Evolutionary conservation across 2,888 invertebrate genomes (phyloP), one percentile per base, ranked within the genome.

Genomic region (Macaria notata): DNA sequence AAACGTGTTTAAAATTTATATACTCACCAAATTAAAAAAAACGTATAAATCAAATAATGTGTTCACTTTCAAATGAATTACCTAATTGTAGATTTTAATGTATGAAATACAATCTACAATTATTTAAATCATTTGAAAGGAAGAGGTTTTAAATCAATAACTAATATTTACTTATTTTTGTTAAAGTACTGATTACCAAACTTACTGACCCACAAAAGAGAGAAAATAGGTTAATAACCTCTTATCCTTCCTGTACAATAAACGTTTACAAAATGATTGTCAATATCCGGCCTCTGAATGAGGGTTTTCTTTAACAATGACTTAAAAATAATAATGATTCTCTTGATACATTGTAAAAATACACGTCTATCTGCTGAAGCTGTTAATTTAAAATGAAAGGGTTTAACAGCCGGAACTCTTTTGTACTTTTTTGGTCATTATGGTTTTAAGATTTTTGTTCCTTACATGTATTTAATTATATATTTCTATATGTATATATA

Each of bases 221-320:
- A 41, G 31, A 49, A 54, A 41, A 44, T 50, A 50, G 50, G 50
- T 50, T 50, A 50, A 50, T 38, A 50, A 44, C 44, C 31, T 33
- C 41, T 49, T 50, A 39, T 50, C 48, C 44, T 56, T 63, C 61
- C 61, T 60, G 39, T 31, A 56, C 44, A 72, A 69, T 69, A 62
- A 72, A 86, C 84, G 83, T 86, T 83, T 73, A 82, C 70, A 68
- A 70, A 71, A 66, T 86, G 86, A 91, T 91, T 82, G 81, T 73
- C 81, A 83, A 90, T 90, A 88, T 91, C 91, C 91, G 90, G 90
- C 86, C 89, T 76, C 72, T 76, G 73, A 79, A 77, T 81, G 78
- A 73, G 72, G 70, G 73, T 76, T 76, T 71, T 58, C 58, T 79
- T 39, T 81, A 83, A 86, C 78, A 84, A 83, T 76, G 73, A 67